These are phyloP conservation scores for Arbacia lixula DNA, from an alignment of 53 echinoderm and acorn worm species.

Conservation along the genomic window DNA sequence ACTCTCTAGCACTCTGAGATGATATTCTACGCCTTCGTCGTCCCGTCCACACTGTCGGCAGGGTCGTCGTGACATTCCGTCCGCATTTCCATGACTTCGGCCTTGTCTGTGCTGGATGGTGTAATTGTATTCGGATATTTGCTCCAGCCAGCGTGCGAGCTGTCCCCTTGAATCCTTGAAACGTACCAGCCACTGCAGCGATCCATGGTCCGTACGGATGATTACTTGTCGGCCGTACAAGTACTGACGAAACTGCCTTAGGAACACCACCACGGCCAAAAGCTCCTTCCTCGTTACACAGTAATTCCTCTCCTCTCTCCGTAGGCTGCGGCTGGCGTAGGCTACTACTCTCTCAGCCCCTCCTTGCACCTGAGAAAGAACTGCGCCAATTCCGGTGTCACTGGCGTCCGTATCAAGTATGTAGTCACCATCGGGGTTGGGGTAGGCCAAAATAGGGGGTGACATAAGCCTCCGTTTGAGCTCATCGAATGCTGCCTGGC, in stretches of 20 bases:
- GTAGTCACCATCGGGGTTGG: constrained; percentile 16
- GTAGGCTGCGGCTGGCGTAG: constrained; percentile 52
- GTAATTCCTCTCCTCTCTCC: constrained; percentile 31
- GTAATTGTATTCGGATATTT: constrained; percentile 4
- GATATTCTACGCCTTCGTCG: neutral
- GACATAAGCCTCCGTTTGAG: constrained; percentile 29
- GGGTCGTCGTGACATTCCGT: neutral
- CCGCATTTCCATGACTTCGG: constrained; percentile 15
- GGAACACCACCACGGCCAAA: constrained; percentile 15
- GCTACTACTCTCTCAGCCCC: constrained; percentile 52
- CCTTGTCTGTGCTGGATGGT: neutral
- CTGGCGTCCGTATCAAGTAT: constrained; percentile 67
- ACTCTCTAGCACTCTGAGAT: neutral
- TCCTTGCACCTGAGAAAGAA: constrained; percentile 57
- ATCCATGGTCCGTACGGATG: constrained; percentile 11
- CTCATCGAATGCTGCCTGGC: constrained; percentile 40
- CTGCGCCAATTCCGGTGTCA: constrained; percentile 47
- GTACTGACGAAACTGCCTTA: constrained; percentile 34
- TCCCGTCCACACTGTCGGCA: neutral
- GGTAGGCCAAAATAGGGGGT: constrained; percentile 56
- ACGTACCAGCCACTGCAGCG: neutral
- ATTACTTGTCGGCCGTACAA: neutral
- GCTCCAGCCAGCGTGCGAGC: constrained; percentile 22
- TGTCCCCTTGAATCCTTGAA: constrained; percentile 23
- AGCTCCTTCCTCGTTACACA: constrained; percentile 42